Base-by-base conservation (phyloP, 1,140 invertebrate genomes). In the Drosophila biarmipes region DNA sequence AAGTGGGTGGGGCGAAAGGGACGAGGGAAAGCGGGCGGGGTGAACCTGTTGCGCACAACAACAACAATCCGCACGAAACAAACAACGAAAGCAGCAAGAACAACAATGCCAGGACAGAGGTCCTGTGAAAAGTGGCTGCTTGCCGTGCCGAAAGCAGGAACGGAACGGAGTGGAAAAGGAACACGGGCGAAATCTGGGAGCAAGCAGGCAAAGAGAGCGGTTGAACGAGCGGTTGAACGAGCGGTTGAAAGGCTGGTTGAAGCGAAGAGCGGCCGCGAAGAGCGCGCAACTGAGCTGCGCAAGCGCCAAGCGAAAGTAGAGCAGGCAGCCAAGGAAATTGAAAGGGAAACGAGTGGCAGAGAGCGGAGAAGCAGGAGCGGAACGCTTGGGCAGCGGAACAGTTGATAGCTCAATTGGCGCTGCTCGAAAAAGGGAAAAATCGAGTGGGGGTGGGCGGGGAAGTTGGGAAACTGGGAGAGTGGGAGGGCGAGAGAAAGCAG, bases 21-120 rank as follows among this genome's bases (percentile, higher is more conserved):
- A 45, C 53, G 15, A 58, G 58, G 21, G 8, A 34, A 27, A 15
- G 35, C 53, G 8, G 53, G 52, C 49, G 63, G 38, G 45, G 38
- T 87, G 76, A 87, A 87, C 84, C 84, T 87, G 84, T 87, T 87
- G 84, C 84, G 56, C 72, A 73, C 57, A 54, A 77, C 71, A 71
- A 74, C 67, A 76, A 67, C 46, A 67, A 75, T 15, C 24, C 38
- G 42, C 57, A 57, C 56, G 51, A 78, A 59, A 57, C 68, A 61
- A 85, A 73, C 55, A 85, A 57, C 64, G 56, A 66, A 27, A 63
- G 64, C 67, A 66, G 37, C 52, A 53, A 24, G 21, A 55, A 56
- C 15, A 67, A 37, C 53, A 64, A 62, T 46, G 62, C 51, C 45
- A 46, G 38, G n/a, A 52, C 27, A 71, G 51, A 38, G 54, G 63